Base-by-base conservation (phyloP, 2,888 invertebrate genomes). In the Endotricha flammealis region DNA sequence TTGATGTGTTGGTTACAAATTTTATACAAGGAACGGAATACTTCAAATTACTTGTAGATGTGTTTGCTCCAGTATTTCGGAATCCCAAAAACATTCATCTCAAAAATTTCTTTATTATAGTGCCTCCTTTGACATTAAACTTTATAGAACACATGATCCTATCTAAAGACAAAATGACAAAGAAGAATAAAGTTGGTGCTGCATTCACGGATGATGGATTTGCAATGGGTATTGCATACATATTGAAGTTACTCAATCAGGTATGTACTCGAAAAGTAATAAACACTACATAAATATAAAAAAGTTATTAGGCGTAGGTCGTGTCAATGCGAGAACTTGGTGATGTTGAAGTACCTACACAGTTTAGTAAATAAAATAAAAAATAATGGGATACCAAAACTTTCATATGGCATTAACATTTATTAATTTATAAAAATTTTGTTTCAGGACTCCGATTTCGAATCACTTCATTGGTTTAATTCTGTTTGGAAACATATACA, bases 171-270 rank as follows among this genome's bases (percentile, higher is more conserved):
- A 95, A 95, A 73, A 91, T 99, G 77, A 93, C 91, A 42, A 97
- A 97, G 68, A 96, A 96, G 67, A 94, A 94, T 65, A 94, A 93
- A 80, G 88, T 89, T 8, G 95, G 95, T 8, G 94, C 96, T 31
- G 92, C 96, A 1, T 97, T 99, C 67, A 97, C 98, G 7, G 99
- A 99, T 75, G 99, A 99, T 77, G 99, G 99, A 8, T 99, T 99
- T 83, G 95, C 97, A 3, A 95, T 99, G 91, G 99, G 98, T 66
- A 82, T 89, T 10, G 97, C 98, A 0, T 99, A 97, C 63, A 93
- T 99, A 51, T 88, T 98, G 41, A 95, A 95, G 65, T 87, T 99
- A 41, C 79, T 99, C 28, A 92, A 96, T 69, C 97, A 98, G 78
- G 90, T 89, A 53, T 20, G 20, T n/a, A n/a, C n/a, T n/a, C n/a